Evolutionary conservation across 2,113 vertebrate genomes (phyloP).

Genomic region (Serinus canaria): DNA sequence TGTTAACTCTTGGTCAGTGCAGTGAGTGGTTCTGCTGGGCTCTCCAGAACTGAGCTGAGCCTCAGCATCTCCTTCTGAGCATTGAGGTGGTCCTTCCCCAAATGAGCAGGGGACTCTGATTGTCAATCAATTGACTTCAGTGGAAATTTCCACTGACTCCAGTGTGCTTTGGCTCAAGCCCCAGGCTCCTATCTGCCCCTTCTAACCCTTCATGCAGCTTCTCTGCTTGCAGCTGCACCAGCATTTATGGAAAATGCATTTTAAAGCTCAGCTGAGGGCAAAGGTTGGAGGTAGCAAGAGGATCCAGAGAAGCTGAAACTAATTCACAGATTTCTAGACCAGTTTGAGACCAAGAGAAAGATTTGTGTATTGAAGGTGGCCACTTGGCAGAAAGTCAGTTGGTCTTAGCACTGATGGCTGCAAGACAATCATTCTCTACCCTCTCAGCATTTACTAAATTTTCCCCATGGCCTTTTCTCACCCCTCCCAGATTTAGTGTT

Average conservation of each 20-base stretch:
- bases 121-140: neutral
- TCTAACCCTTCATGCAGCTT: neutral
- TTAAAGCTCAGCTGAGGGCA: neutral
- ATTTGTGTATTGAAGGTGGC: neutral
- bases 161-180: neutral
- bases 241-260: neutral
- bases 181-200: neutral
- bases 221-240: neutral
- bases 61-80: neutral
- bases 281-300: neutral
- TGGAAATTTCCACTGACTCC: constrained; percentile 50
- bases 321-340: neutral
- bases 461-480: accelerated
- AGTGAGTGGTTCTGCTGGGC: neutral
- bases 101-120: neutral
- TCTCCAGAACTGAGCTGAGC: neutral
- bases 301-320: neutral
- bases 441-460: neutral
- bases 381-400: neutral
- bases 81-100: neutral
- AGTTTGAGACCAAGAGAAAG: neutral
- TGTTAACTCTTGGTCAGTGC: neutral
- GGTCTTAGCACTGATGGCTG: neutral
- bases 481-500: neutral
- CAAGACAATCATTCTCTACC: neutral